Evolutionary conservation across 2,113 vertebrate species (phyloP), one percentile per base, ranked within the genome.

Genomic region (Atherinomorus stipes): DNA sequence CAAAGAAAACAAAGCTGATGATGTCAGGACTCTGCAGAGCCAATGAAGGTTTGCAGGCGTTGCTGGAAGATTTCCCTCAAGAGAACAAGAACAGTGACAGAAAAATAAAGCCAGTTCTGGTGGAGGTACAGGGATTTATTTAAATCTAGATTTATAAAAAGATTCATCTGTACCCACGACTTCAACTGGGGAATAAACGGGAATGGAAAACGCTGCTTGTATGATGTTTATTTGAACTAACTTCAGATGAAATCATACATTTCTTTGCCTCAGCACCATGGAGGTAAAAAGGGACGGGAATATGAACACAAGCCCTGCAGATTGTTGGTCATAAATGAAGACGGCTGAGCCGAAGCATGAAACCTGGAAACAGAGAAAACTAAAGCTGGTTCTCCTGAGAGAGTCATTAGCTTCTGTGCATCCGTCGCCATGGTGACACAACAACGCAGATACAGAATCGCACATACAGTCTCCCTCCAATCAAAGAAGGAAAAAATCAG

Each of bases 371-470:
- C 18, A 3, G 25, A 15, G 10, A n/a, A 13, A 21, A 58, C 45
- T 25, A 59, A 70, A 74, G 31, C 52, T 50, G 56, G 26, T 54
- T 65, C 64, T 83, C 77, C 42, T 57, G 61, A 47, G 70, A 79
- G 60, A 83, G 28, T 13, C 23, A 54, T 62, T 28, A 34, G 8
- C 26, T n/a, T 62, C 42, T 53, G 38, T 83, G 31, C 49, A 19
- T 72, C 60, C 9, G 62, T 85, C 51, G 25, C 85, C 86, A 31
- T 58, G 83, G 86, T 67, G 64, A 86, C 74, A 21, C 45, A 78
- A 71, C 78, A 73, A 63, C 50, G 40, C 54, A 78, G 15, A 57
- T 25, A 66, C 25, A 18, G 37, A 5, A 15, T 7, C 26, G 26
- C n/a, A n/a, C n/a, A n/a, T n/a, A n/a, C n/a, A n/a, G n/a, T n/a